Evolutionary conservation across 2,888 invertebrate genomes (phyloP).

Genomic region (Nephrotoma guestfalica): DNA sequence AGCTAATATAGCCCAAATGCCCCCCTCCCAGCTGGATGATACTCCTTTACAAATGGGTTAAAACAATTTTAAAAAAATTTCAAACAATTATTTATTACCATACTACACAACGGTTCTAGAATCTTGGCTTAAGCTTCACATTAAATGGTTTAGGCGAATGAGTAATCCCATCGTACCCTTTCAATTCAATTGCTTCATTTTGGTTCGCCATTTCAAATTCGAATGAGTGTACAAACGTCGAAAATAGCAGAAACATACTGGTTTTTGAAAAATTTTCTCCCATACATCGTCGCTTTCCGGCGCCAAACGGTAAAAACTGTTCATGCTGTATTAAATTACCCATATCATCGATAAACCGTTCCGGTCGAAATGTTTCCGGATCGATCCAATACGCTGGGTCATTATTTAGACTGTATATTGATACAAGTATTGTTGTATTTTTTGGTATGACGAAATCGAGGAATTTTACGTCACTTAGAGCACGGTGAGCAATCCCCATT

Average conservation of each 20-base stretch:
- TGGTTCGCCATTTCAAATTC: conserved; percentile 22
- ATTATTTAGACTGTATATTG: conserved; percentile 38
- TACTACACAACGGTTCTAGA: not conserved
- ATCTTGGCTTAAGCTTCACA: conserved; percentile 12
- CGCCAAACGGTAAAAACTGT: conserved; percentile 47
- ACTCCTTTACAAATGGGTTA: too few relatives aligned
- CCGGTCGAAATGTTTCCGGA: conserved; percentile 43
- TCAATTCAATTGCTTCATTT: conserved; percentile 17
- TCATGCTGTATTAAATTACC: conserved; percentile 39
- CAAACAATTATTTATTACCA: too few relatives aligned
- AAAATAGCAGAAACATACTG: conserved; percentile 42
- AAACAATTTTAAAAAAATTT: too few relatives aligned
- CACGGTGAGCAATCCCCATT: conserved; percentile 23
- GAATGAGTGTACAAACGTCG: conserved; percentile 42
- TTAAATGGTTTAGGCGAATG: conserved; percentile 23
- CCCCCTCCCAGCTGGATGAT: too few relatives aligned
- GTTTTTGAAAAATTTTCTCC: conserved; percentile 48
- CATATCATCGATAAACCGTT: conserved; percentile 42
- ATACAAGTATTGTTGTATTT: conserved; percentile 39
- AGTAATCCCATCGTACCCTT: conserved; percentile 25
- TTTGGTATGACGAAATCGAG: conserved; percentile 35
- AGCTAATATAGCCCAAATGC: too few relatives aligned
- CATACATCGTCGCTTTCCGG: conserved; percentile 42
- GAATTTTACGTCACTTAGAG: conserved; percentile 27
- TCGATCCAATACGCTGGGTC: conserved; percentile 39